phyloP scores from a whole-genome alignment of 2,888 invertebrate species.

The Zaprionus obscuricornis region DNA sequence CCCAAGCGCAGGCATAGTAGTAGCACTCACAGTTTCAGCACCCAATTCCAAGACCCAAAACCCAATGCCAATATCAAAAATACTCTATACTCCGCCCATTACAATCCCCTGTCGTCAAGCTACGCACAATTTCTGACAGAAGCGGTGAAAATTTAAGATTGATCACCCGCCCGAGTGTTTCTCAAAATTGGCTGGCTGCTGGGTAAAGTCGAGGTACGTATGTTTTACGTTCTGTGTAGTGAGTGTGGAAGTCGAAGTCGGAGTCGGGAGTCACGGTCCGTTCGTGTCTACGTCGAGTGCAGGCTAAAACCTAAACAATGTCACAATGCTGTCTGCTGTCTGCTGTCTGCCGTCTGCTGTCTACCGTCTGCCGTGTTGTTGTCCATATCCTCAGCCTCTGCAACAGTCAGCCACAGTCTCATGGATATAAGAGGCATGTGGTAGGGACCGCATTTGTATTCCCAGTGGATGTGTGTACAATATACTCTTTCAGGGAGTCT shows the following conservation, averaged over 20 bases:
- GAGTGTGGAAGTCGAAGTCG: too few relatives aligned
- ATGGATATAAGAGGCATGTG: conserved; percentile 3
- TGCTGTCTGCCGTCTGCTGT: too few relatives aligned
- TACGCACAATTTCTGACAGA: conserved; percentile 81
- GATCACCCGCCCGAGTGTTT: conserved; percentile 81
- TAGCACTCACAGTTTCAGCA: conserved; percentile 19
- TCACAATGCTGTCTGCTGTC: conserved; percentile 39
- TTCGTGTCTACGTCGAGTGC: conserved; percentile 58
- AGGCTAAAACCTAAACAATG: conserved; percentile 79
- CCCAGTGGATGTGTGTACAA: conserved; percentile 15
- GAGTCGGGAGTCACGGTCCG: too few relatives aligned
- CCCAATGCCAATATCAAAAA: conserved; percentile 8
- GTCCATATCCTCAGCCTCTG: background rate
- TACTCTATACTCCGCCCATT: too few relatives aligned
- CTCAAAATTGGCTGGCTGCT: conserved; percentile 58
- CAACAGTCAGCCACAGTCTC: too few relatives aligned
- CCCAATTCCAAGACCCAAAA: conserved; percentile 24
- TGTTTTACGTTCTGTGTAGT: too few relatives aligned
- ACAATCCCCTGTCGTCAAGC: conserved; percentile 68
- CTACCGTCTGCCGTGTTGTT: conserved; percentile 6
- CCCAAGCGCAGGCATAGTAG: background rate
- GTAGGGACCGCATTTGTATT: conserved; percentile 12
- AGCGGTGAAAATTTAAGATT: conserved; percentile 84
- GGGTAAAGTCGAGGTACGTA: conserved; percentile 24
- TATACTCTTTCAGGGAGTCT: conserved; percentile 8